A percentile compares a stretch with the other conserved stretches of the same genome.
Evolutionary conservation across 2,888 invertebrate genomes (phyloP).

Genomic region (Mythimna loreyi): DNA sequence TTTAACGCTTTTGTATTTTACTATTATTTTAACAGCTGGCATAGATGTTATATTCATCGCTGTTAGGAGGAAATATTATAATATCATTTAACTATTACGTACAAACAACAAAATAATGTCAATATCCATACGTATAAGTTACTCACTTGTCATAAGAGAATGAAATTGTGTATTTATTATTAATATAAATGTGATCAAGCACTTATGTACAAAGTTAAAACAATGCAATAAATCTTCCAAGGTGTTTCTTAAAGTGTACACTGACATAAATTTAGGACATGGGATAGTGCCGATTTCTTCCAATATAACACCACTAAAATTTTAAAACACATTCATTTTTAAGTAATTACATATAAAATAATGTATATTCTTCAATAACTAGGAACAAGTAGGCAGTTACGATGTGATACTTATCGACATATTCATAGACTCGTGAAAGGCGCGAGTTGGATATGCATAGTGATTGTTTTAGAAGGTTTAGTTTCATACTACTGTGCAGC

Average conservation of each 20-base stretch:
- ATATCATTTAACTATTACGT: constrained; percentile 26
- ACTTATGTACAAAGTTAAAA: constrained; percentile 57
- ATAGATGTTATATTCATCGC: not conserved
- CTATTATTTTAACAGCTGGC: constrained; percentile 26
- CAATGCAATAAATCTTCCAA: constrained; percentile 49
- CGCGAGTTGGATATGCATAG: constrained; percentile 57
- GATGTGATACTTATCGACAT: constrained; percentile 72
- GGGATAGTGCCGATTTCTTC: constrained; percentile 36
- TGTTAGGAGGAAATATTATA: constrained; percentile 10
- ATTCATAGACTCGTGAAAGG: constrained; percentile 69
- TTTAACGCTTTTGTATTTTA: constrained; percentile 55
- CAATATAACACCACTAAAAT: constrained; percentile 28
- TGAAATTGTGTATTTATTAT: constrained; percentile 24
- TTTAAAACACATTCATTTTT: constrained; percentile 45
- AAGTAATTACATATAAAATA: constrained; percentile 54
- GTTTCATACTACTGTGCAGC: constrained; percentile 49
- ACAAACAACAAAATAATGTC: constrained; percentile 29
- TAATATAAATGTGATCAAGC: constrained; percentile 41
- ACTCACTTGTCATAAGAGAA: constrained; percentile 15
- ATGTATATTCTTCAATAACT: constrained; percentile 68
- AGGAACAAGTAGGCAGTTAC: constrained; percentile 71
- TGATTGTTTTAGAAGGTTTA: constrained; percentile 60
- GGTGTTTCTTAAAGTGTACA: constrained; percentile 16
- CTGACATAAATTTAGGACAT: constrained; percentile 8
- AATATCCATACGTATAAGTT: constrained; percentile 23